Percentiles rank a stretch among this genome's conserved stretches.
phyloP scores from a whole-genome alignment of 1,140 invertebrate genomes.

The Aphelenchoides fujianensis region DNA sequence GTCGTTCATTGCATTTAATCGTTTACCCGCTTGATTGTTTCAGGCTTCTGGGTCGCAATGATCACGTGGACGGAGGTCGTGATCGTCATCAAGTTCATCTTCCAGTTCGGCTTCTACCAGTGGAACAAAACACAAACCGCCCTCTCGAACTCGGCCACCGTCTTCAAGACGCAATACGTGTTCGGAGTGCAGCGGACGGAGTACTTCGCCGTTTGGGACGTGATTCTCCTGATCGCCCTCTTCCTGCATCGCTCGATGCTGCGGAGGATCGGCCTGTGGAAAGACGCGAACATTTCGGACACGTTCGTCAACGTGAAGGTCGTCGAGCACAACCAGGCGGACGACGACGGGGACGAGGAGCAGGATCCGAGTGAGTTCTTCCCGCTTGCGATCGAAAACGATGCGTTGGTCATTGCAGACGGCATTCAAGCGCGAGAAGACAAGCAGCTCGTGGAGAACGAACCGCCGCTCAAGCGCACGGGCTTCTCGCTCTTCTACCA shows the following conservation, averaged over 20 bases:
- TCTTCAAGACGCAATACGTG: constrained; percentile 78
- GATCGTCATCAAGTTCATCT: constrained; percentile 92
- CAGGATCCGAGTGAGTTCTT: too few species aligned
- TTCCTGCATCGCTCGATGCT: constrained; percentile 82
- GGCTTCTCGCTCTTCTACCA: constrained; percentile 69
- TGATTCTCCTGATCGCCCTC: constrained; percentile 83
- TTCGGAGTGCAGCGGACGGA: constrained; percentile 82
- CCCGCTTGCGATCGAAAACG: neutral
- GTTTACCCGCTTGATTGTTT: neutral
- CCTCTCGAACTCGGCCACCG: constrained; percentile 42
- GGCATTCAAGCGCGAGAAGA: too few species aligned
- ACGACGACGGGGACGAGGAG: neutral
- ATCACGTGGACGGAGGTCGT: constrained; percentile 96
- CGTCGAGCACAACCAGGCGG: neutral
- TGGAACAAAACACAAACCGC: constrained; percentile 69
- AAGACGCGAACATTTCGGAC: constrained; percentile 37
- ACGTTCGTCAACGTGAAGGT: neutral
- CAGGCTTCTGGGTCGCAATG: constrained; percentile 86
- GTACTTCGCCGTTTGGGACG: constrained; percentile 81
- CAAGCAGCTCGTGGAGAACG: neutral
- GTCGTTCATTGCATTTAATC: too few species aligned
- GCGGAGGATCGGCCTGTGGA: constrained; percentile 62
- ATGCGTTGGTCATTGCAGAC: too few species aligned
- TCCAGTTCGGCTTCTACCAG: constrained; percentile 86
- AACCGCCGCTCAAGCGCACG: neutral